Percentiles rank a stretch among this genome's conserved stretches.
Conservation (phyloP, 2,113 vertebrate species). For the Cebus imitator region DNA sequence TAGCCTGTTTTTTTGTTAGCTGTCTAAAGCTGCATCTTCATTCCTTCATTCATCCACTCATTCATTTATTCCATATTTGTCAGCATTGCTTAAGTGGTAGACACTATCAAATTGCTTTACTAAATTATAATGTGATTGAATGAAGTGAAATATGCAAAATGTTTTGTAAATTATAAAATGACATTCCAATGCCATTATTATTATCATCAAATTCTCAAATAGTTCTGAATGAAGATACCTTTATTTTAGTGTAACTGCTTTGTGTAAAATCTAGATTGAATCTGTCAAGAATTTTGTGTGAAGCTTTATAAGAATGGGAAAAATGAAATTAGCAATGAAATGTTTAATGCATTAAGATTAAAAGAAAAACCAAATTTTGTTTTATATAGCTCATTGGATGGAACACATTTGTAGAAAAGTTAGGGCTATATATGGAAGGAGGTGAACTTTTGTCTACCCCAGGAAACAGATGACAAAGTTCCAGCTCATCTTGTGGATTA, state of each 20-base stretch:
- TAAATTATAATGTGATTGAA: slow-evolving; percentile 25
- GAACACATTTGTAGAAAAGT: neutral
- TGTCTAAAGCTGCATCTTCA: neutral
- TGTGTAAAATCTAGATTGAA: slow-evolving; percentile 12
- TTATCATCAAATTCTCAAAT: slow-evolving; percentile 44
- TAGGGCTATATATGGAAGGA: neutral
- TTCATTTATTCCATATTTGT: slow-evolving; percentile 27
- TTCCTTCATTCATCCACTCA: neutral
- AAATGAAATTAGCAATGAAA: slow-evolving; percentile 38
- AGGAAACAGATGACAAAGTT: neutral
- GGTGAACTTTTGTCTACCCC: neutral
- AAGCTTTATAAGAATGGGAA: slow-evolving; percentile 35
- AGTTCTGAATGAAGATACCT: slow-evolving; percentile 29
- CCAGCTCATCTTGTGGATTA: neutral
- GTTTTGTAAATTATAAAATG: slow-evolving; percentile 53
- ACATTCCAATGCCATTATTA: slow-evolving; percentile 42
- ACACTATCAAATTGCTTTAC: slow-evolving; percentile 26
- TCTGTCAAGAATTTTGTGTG: slow-evolving; percentile 42
- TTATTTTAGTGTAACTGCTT: neutral
- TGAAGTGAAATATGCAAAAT: slow-evolving; percentile 35
- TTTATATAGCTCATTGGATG: neutral
- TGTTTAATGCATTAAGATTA: slow-evolving; percentile 24
- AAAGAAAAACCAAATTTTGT: slow-evolving; percentile 33
- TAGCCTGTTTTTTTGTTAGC: neutral
- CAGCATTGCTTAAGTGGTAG: neutral